Evolutionary conservation across 2,797 vertebrate genomes (phyloP).

Genomic region (Gymnopithys bicolor): DNA sequence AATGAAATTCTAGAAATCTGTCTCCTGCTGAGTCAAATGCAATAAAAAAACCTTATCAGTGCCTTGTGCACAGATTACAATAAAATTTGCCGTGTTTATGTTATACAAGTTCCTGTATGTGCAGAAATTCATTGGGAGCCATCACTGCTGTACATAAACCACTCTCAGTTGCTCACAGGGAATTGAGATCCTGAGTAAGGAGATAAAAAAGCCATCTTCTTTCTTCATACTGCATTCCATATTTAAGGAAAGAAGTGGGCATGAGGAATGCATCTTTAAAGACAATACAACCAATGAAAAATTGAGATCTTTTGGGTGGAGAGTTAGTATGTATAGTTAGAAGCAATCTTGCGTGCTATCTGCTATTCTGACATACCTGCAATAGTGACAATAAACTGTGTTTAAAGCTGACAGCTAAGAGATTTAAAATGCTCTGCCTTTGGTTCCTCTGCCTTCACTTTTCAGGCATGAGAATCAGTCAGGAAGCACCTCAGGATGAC

Average conservation of each 20-base stretch:
- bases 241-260: neutral
- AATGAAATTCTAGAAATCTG: neutral
- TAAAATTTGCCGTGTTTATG: neutral
- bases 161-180: neutral
- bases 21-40: neutral
- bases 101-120: neutral
- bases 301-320: neutral
- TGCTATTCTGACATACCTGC: neutral
- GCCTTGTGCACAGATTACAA: neutral
- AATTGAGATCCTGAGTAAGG: neutral
- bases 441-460: neutral
- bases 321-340: neutral
- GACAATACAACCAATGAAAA: neutral
- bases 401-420: neutral
- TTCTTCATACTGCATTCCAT: neutral
- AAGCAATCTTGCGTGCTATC: neutral
- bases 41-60: neutral
- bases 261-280: neutral
- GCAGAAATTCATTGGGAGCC: neutral
- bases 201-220: neutral
- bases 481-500: neutral
- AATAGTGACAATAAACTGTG: neutral
- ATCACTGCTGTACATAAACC: neutral
- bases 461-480: neutral
- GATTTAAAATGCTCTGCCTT: neutral